Evolutionary conservation across 1,140 invertebrate genomes (phyloP), one percentile per base, ranked within the genome.

Genomic region (Formica selysi): DNA sequence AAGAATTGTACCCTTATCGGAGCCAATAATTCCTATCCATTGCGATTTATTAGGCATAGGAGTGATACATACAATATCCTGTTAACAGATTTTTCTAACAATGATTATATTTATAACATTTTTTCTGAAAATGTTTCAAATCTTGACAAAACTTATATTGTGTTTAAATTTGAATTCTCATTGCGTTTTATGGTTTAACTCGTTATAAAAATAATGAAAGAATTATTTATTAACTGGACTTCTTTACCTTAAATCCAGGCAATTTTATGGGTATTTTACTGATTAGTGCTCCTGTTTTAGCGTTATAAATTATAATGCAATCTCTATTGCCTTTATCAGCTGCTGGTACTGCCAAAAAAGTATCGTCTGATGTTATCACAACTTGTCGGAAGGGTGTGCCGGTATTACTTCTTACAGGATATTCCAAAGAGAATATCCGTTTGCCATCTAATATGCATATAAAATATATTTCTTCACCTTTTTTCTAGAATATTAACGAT

Each of bases 1-100:
- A 89, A 98, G 95, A 70, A 98, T 97, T 83, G 97, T 98, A 32
- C 98, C 98, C 94, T 99, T 99, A 89, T 99, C 98, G 29, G 97
- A 96, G 71, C 98, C 98, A 51, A 99, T 97, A 0, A 99, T 96
- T 0, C 97, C 98, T 32, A 99, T 96, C 95, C 98, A 97, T 87
- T 97, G 97, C 0, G 97, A 95, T 95, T 98, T 98, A 92, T 98
- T 97, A 0, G 98, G 97, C 96, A 98, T 96, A 8, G 98, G 96
- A 5, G 98, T 96, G 48, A 98, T 93, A 4, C 95, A 95, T 61
- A 96, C 92, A 8, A 97, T 96, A 93, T 97, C 97, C 96, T 97
- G 84, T 32, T 92, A 83, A 86, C 85, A 61, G 7, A 44, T 32
- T 81, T 64, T 4, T 76, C 1, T 29, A 61, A 13, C 13, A 16